Evolutionary conservation across 1,140 invertebrate species (phyloP), one percentile per base, ranked within the genome.

Genomic region (Macrocentrus cingulum): DNA sequence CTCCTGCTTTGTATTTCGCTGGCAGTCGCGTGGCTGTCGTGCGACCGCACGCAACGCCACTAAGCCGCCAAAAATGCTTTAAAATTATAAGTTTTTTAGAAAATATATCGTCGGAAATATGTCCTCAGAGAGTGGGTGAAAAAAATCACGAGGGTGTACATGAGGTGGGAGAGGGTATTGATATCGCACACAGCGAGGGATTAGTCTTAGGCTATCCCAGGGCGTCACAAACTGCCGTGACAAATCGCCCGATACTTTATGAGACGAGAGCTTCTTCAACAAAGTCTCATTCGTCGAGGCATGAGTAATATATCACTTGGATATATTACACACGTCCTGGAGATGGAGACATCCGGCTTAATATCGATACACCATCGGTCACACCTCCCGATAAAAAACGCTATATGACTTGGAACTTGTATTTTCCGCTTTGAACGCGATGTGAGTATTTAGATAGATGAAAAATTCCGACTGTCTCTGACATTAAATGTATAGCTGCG

Each of bases 1-100:
- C 52, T n/a, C n/a, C n/a, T n/a, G n/a, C n/a, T n/a, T n/a, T 57
- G 39, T 59, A 59, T 59, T 74, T 66, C 55, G n/a, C 59, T 65
- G 66, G 68, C 72, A 77, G 74, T 78, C 71, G 71, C 74, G 72
- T 71, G 71, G 64, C 75, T 65, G 69, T 65, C 64, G 75, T 71
- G 67, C 69, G 59, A 66, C 69, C 65, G 68, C 68, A 65, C 63
- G 65, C 72, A 74, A 46, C 36, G 13, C 19, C 6, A 16, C 18
- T 42, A 42, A 42, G 7, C 8, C 41, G 41, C 41, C 37, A 15
- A 55, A 11, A 20, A 19, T 36, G 25, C 7, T 45, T 55, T 44
- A n/a, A n/a, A n/a, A n/a, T n/a, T n/a, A n/a, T n/a, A n/a, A n/a
- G n/a, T n/a, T n/a, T n/a, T n/a, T n/a, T n/a, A n/a, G 8, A 41